These are phyloP conservation scores for Pararge aegeria DNA, from an alignment of 1,140 invertebrate genomes.

Conservation along the genomic window DNA sequence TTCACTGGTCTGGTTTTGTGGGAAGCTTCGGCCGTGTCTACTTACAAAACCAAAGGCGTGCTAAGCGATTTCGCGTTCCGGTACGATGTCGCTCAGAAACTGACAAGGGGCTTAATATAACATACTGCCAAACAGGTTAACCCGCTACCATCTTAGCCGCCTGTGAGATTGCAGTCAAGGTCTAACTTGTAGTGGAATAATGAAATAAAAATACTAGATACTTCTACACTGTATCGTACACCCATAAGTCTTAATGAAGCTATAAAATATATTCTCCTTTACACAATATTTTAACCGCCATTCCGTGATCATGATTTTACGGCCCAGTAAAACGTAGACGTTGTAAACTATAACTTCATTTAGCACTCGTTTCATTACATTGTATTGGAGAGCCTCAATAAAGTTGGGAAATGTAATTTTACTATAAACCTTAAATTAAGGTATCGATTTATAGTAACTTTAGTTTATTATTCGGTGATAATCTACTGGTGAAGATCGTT, in stretches of 20 bases:
- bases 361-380: constrained; percentile 25
- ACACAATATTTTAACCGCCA: constrained; percentile 33
- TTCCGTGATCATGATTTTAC: constrained; percentile 36
- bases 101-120: too few relatives aligned
- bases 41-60: too few relatives aligned
- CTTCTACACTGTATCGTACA: neutral
- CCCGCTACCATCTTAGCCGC: too few relatives aligned
- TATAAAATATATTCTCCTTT: constrained; percentile 39
- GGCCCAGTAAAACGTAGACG: constrained; percentile 32
- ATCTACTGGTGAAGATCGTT: too few relatives aligned
- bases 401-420: constrained; percentile 2
- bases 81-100: too few relatives aligned
- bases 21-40: too few relatives aligned
- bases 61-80: too few relatives aligned
- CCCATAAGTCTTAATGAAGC: constrained; percentile 33
- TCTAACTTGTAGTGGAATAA: too few relatives aligned
- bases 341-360: constrained; percentile 37
- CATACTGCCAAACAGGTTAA: too few relatives aligned
- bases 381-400: constrained; percentile 6
- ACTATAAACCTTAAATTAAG: constrained; percentile 3
- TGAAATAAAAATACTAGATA: too few relatives aligned
- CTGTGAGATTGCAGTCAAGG: too few relatives aligned
- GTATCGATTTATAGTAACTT: neutral
- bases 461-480: neutral
- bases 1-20: too few relatives aligned